These are phyloP conservation scores for Saturnia japonica DNA, from an alignment of 2,888 invertebrate genomes.

Conservation along the genomic window DNA sequence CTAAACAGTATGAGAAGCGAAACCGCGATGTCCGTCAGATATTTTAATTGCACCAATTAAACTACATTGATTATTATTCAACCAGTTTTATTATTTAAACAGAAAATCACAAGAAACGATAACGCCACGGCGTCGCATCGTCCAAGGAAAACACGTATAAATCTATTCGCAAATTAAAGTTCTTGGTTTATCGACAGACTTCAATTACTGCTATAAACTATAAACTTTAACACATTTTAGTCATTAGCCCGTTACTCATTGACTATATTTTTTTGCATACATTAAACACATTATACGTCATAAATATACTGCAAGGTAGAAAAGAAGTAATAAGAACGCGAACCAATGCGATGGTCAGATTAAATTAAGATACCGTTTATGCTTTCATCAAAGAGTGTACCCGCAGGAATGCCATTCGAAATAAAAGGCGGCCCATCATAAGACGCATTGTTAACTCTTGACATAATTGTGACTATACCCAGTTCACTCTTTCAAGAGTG, in stretches of 20 bases:
- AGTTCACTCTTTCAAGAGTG: too few relatives aligned
- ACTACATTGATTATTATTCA: slow-evolving; percentile 7
- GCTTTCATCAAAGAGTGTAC: neutral
- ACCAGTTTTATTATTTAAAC: slow-evolving; percentile 1
- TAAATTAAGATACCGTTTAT: neutral
- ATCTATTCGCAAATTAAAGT: slow-evolving; percentile 33
- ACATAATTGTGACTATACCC: too few relatives aligned
- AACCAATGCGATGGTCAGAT: neutral
- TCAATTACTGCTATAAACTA: slow-evolving; percentile 18
- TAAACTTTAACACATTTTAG: slow-evolving; percentile 10
- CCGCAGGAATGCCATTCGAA: too few relatives aligned
- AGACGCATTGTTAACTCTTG: too few relatives aligned
- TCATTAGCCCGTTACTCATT: neutral
- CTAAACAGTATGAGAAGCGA: neutral
- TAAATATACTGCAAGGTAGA: neutral
- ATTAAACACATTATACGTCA: too few relatives aligned
- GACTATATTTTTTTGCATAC: neutral
- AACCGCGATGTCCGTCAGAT: neutral
- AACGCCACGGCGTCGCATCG: neutral
- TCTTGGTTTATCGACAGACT: slow-evolving; percentile 18
- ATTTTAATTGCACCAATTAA: slow-evolving; percentile 14
- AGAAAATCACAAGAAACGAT: neutral
- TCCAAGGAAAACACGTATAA: slow-evolving; percentile 37
- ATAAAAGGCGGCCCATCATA: too few relatives aligned
- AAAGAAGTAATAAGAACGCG: neutral